A percentile compares a stretch with the other conserved stretches of the same genome.
These are phyloP conservation scores for Netelia inedita DNA, from an alignment of 2,888 invertebrate genomes.

Conservation along the genomic window DNA sequence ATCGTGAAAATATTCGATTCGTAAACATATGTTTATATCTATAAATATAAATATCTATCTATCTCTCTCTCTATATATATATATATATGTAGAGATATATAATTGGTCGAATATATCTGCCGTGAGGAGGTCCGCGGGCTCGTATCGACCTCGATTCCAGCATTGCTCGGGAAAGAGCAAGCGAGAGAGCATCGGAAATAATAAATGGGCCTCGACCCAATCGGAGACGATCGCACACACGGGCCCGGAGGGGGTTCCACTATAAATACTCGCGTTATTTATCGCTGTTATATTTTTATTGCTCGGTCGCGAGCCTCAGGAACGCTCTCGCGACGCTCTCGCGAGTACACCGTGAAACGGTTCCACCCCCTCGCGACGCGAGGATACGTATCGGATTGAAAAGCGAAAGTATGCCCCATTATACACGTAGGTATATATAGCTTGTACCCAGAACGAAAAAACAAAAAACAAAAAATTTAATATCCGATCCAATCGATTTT, in stretches of 20 bases:
- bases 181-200: slow-evolving; percentile 73
- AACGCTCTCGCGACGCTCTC: slow-evolving; percentile 6
- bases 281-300: slow-evolving; percentile 52
- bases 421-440: no score
- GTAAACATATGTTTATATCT: not conserved
- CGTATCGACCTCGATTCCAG: slow-evolving; percentile 69
- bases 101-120: slow-evolving; percentile 21
- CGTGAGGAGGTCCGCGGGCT: slow-evolving; percentile 35
- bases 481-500: no score
- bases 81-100: not conserved
- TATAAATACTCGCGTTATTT: slow-evolving; percentile 77
- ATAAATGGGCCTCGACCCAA: slow-evolving; percentile 79
- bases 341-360: not conserved
- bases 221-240: slow-evolving; percentile 72
- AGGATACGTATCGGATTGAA: not conserved
- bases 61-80: no score
- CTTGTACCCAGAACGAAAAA: not conserved
- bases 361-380: not conserved
- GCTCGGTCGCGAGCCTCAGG: slow-evolving; percentile 16
- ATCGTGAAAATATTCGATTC: not conserved
- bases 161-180: slow-evolving; percentile 7
- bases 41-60: not conserved
- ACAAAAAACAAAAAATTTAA: not conserved
- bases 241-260: slow-evolving; percentile 70
- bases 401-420: not conserved